Conservation (phyloP, 2,113 vertebrate genomes). For the Strix aluco region DNA sequence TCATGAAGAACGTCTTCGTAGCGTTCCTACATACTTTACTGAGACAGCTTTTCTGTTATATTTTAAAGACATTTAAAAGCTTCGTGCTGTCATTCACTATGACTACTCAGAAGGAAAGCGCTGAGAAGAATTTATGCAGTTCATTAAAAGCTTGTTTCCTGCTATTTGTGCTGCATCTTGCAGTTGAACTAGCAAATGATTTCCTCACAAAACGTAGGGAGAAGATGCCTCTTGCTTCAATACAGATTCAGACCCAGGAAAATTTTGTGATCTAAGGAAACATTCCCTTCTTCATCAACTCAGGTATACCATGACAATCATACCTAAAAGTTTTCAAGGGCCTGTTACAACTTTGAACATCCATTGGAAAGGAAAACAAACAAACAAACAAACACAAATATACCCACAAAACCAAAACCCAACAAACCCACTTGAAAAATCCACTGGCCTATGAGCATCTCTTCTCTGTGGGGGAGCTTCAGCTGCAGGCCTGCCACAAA, state of each 20-base stretch:
- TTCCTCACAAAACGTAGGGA: neutral
- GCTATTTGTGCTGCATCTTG: neutral
- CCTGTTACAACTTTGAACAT: neutral
- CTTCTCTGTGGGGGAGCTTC: neutral
- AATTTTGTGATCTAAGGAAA: neutral
- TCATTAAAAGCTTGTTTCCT: constrained; percentile 15
- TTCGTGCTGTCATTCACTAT: neutral
- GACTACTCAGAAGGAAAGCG: neutral
- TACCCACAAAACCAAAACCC: neutral
- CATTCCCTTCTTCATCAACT: neutral
- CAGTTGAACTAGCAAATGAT: neutral
- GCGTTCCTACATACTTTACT: neutral
- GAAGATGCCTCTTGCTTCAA: neutral
- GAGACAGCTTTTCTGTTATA: neutral
- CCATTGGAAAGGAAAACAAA: too few species aligned
- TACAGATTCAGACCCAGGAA: neutral
- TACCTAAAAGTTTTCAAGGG: neutral
- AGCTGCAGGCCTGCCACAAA: neutral
- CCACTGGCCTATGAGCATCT: neutral
- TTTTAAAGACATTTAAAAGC: constrained; percentile 4
- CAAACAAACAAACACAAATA: neutral
- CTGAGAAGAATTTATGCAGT: neutral
- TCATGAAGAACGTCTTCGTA: neutral
- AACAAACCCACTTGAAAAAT: neutral
- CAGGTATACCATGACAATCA: neutral